Evolutionary conservation across 1,140 invertebrate genomes (phyloP), one percentile per base, ranked within the genome.

Genomic region (Pomacea maculata): DNA sequence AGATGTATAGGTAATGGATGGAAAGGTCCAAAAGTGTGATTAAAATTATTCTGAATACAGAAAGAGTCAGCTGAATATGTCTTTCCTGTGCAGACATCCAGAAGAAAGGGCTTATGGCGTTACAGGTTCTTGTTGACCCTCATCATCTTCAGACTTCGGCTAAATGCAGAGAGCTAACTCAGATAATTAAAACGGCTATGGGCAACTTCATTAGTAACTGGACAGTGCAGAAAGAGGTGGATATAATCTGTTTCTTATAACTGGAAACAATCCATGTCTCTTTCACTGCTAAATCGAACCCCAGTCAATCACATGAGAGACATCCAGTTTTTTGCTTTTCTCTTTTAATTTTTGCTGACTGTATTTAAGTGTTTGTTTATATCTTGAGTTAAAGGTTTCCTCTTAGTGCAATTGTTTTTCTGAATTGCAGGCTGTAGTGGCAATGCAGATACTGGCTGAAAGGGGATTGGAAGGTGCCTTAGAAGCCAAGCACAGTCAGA

Each of bases 381-480:
- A 17, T 61, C 57, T 61, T 75, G 3, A 54, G 17, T 45, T 70
- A 12, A 17, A 14, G 14, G 10, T 14, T 70, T 12, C n/a, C 11
- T 12, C n/a, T 52, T 75, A 75, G 25, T 75, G 7, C 0, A 19
- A 52, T 55, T 6, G 25, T 64, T 3, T 55, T 61, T 61, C 11
- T 61, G 15, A 29, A n/a, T 21, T 21, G 9, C 77, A 88, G 87
- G 87, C 86, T 15, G 85, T 87, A 67, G 87, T 88, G 15, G 84
- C 86, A 15, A 85, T 88, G 78, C 86, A 88, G 79, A 80, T 88
- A n/a, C 71, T 87, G 21, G 83, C 86, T 17, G 87, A 88, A 73
- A 77, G 82, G 21, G 80, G 84, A 57, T 54, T 80, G 55, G 73
- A 82, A 21, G 79, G 74, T 15, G 78, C 75, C 25, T 76, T 55